Base-by-base conservation (phyloP, 2,888 invertebrate genomes). In the Nasonia oneida region DNA sequence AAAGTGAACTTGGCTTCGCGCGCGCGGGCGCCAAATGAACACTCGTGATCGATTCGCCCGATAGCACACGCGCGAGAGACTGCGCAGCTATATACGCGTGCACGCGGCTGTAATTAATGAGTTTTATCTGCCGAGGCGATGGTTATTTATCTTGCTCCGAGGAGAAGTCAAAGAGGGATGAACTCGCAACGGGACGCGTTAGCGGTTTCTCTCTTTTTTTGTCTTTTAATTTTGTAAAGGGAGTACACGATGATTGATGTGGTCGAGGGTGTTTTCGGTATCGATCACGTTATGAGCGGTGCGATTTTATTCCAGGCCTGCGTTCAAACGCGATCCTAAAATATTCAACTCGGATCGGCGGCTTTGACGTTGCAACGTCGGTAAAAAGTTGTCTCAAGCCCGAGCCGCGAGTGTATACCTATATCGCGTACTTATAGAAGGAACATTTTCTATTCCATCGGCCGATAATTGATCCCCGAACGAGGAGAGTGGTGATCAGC, bases 91-190 rank as follows among this genome's bases (percentile, higher is more conserved):
- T 33, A 33, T 29, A 53, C 33, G 42, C 37, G 71, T 33, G 57
- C 12, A n/a, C n/a, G 53, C n/a, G 53, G 42, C 53, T 23, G 82
- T 82, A 76, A 82, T 82, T 82, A 82, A 82, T 76, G 82, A 53
- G 53, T 76, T 81, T 81, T 73, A 81, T 71, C 57, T 42, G 18
- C 10, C 42, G 42, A 23, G n/a, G 8, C 61, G 67, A 70, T 53
- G 82, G 53, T 18, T 70, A 76, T 82, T 82, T 82, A 76, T 82
- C 82, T 70, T 82, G 29, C 74, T n/a, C 47, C 37, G 75, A 12
- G 75, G 57, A 53, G 75, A 76, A 81, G 57, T 42, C 71, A 42
- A 47, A 53, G 29, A 42, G 64, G 33, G 47, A 47, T 53, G 57
- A 57, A n/a, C 5, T 57, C n/a, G 15, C 50, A 6, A 57, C 18